phyloP scores from a whole-genome alignment of 2,113 vertebrate species.

The Strigops habroptila region DNA sequence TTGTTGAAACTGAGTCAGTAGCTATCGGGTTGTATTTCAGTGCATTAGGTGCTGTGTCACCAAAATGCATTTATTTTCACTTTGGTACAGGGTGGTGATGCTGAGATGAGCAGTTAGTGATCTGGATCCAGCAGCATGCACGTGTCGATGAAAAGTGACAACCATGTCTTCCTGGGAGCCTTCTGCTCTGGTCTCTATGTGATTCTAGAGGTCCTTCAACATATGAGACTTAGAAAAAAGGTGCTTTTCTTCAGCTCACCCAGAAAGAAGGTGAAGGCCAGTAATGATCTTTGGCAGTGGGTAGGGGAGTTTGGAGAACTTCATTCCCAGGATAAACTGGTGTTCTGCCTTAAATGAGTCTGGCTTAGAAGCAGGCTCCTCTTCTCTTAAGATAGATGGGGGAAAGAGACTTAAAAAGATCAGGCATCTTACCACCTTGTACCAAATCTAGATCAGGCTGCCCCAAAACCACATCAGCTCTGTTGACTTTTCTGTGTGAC shows the following conservation, averaged over 20 bases:
- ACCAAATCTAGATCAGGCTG: neutral
- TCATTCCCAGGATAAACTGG: neutral
- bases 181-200: neutral
- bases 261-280: neutral
- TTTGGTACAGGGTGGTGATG: neutral
- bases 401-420: neutral
- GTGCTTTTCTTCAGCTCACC: neutral
- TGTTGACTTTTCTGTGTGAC: neutral
- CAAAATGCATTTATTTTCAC: neutral
- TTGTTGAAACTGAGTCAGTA: slow-evolving; percentile 34
- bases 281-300: neutral
- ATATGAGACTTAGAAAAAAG: neutral
- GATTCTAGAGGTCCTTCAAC: neutral
- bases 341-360: neutral
- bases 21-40: neutral
- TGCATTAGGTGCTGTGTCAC: neutral
- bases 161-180: neutral
- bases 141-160: neutral
- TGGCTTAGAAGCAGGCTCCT: neutral
- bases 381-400: neutral
- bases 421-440: neutral
- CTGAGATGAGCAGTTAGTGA: neutral
- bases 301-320: neutral
- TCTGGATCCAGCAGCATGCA: neutral
- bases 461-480: neutral